Evolutionary conservation across 2,113 vertebrate genomes (phyloP).

Genomic region (Cervus canadensis): DNA sequence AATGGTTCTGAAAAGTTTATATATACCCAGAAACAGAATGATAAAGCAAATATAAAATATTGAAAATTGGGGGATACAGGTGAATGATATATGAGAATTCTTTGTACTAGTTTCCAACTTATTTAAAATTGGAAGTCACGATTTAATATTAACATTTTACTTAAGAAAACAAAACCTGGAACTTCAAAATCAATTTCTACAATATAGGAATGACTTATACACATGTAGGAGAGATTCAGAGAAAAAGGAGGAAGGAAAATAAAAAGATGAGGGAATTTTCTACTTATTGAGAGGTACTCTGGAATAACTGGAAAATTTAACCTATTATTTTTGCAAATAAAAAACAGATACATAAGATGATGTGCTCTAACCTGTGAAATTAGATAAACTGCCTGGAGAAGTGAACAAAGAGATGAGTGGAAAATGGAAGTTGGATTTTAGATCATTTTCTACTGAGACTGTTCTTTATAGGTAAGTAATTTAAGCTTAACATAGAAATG

Average conservation of each 20-base stretch:
- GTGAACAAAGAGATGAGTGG: not conserved
- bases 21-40: not conserved
- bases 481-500: not conserved
- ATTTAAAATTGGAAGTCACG: not conserved
- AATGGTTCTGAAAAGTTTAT: not conserved
- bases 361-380: not conserved
- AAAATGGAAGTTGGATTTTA: not conserved
- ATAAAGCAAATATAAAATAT: not conserved
- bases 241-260: not conserved
- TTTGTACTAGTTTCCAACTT: not conserved
- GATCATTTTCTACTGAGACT: not conserved
- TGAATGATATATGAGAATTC: not conserved
- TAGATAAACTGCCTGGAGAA: not conserved
- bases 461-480: not conserved
- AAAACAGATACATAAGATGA: not conserved
- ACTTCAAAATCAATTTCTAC: not conserved
- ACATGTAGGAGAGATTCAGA: not conserved
- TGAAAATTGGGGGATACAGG: not conserved
- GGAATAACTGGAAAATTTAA: not conserved
- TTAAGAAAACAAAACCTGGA: not conserved
- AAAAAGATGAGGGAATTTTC: not conserved
- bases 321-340: not conserved
- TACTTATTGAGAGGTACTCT: not conserved
- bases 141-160: not conserved
- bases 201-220: not conserved